Evolutionary conservation across 2,888 invertebrate genomes (phyloP), one percentile per base, ranked within the genome.

Genomic region (Eilema sororculum): DNA sequence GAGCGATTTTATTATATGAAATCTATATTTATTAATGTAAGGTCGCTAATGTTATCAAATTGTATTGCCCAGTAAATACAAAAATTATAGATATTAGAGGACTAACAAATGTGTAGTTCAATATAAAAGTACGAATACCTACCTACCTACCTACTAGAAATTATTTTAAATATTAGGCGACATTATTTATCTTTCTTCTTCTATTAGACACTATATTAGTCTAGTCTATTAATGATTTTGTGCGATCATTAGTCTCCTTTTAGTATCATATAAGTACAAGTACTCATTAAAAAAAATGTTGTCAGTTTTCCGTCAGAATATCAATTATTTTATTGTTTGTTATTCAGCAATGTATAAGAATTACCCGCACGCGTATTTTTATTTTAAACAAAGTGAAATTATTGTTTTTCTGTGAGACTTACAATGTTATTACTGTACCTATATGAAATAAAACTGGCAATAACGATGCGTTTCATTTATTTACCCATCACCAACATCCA

Each of bases 1-100:
- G 63, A 57, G 46, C 13, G 37, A 61, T 68, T 67, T 63, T 37
- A 63, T 71, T 72, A 68, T 13, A 66, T 63, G 37, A 56, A 65
- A 52, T 24, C 1, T 9, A 1, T 65, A 57, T 65, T 33, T 30
- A 24, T 46, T 33, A 33, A 33, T 33, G 30, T 37, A 37, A 37
- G 33, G 33, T 37, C 2, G 12, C 6, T 10, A 0, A 8, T 22
- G 9, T 57, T 33, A 28, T 28, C 28, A 28, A 28, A 28, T 52
- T 52, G n/a, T 52, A 52, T 52, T 52, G 8, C 52, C 3, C 52
- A 20, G 52, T 52, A 52, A 52, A 20, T 20, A 41, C 41, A 4
- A 41, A 13, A 16, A 16, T 16, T 41, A 16, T 41, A 4, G 41
- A 2, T 46, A 20, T 0, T 46, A 46, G 20, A 20, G 16, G 20